phyloP scores from a whole-genome alignment of 2,113 vertebrate species.

The Laterallus jamaicensis region DNA sequence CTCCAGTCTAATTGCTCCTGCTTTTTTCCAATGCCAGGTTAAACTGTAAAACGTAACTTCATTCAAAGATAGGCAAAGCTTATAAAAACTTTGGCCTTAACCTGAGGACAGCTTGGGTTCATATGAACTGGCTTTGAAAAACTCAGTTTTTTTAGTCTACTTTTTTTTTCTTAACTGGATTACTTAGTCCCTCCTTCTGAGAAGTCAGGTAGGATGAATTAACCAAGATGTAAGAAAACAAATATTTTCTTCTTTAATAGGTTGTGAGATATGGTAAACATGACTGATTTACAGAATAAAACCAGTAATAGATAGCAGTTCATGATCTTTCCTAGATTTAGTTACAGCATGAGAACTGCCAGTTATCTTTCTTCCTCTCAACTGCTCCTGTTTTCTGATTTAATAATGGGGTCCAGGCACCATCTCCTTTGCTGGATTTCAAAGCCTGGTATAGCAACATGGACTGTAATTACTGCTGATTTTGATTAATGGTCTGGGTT shows the following conservation, averaged over 20 bases:
- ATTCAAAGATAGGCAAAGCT: not conserved
- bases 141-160: not conserved
- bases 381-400: not conserved
- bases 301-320: not conserved
- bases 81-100: not conserved
- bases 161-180: not conserved
- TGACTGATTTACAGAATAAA: not conserved
- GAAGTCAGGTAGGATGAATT: not conserved
- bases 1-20: not conserved
- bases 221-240: not conserved
- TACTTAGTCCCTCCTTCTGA: not conserved
- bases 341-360: not conserved
- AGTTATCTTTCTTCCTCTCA: not conserved
- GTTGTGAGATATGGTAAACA: not conserved
- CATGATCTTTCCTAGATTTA: not conserved
- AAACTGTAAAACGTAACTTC: not conserved
- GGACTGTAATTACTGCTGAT: not conserved
- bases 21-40: not conserved
- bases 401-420: not conserved
- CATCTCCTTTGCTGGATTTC: not conserved
- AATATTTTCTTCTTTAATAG: not conserved
- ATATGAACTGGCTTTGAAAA: not conserved
- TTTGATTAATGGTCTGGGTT: not conserved
- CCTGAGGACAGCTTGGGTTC: not conserved
- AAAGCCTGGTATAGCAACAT: not conserved